Evolutionary conservation across 92 coral and sea anemone genomes (phyloP).

Genomic region (Metridium senile): DNA sequence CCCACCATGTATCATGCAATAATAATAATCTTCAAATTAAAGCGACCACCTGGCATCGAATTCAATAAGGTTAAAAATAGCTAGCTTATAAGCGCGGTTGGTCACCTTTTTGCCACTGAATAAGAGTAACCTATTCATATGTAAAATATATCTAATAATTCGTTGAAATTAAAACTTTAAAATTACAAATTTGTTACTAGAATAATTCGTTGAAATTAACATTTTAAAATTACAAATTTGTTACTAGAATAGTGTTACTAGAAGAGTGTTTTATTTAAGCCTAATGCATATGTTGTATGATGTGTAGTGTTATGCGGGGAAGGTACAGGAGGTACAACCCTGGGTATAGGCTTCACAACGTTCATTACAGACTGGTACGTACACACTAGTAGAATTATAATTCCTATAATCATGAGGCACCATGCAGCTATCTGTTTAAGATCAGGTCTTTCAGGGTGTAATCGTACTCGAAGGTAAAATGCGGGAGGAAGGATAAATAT

Average conservation of each 20-base stretch:
- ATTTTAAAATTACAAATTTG: background rate
- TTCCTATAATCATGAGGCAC: constrained; percentile 76
- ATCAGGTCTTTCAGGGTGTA: constrained; percentile 82
- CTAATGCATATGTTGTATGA: background rate
- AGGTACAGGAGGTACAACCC: background rate
- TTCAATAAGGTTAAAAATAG: no score
- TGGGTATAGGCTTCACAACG: constrained; percentile 69
- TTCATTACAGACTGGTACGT: constrained; percentile 84
- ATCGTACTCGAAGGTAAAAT: constrained; percentile 80
- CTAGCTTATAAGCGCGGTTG: no score
- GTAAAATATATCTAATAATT: no score
- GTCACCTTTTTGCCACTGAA: no score
- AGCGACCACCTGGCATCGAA: no score
- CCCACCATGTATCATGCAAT: no score
- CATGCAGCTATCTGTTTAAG: constrained; percentile 86
- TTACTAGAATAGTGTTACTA: no score
- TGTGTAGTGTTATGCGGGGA: background rate
- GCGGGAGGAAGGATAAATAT: constrained; percentile 88
- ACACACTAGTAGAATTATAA: constrained; percentile 61
- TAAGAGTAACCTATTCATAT: no score
- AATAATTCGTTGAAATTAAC: background rate
- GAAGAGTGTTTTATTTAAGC: no score
- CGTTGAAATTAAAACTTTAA: background rate
- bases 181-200: no score
- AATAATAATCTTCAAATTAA: no score